These are phyloP conservation scores for Sebastes vulpes DNA, from an alignment of 2,797 vertebrate genomes.

Conservation along the genomic window DNA sequence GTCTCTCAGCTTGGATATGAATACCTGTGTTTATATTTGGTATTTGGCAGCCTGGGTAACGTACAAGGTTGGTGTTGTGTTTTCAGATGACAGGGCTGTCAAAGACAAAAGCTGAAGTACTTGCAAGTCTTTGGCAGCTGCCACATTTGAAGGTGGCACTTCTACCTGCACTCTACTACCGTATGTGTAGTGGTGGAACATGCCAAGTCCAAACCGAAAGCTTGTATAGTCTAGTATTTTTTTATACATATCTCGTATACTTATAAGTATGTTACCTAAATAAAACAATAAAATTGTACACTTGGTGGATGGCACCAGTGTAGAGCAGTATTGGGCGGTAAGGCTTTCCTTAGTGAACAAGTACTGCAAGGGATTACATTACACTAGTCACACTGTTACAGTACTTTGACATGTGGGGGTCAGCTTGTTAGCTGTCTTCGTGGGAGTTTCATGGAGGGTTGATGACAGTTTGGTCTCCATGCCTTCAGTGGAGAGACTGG, in stretches of 20 bases:
- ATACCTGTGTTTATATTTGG: neutral
- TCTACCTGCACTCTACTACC: neutral
- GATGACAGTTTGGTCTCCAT: neutral
- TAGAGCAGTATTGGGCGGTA: neutral
- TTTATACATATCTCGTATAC: neutral
- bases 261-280: neutral
- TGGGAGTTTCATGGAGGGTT: neutral
- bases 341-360: neutral
- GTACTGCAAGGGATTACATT: neutral
- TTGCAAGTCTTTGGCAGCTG: neutral
- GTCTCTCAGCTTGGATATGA: neutral
- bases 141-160: neutral
- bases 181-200: neutral
- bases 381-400: neutral
- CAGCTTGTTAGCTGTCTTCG: neutral
- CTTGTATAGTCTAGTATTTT: neutral
- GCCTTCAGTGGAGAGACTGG: neutral
- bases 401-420: neutral
- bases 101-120: neutral
- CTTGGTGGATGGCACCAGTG: neutral
- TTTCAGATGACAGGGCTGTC: slow-evolving; percentile 19
- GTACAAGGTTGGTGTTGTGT: neutral
- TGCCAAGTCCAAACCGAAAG: neutral
- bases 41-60: neutral
- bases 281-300: neutral